Conservation (phyloP, 2,888 invertebrate species). For the Eurois occulta region DNA sequence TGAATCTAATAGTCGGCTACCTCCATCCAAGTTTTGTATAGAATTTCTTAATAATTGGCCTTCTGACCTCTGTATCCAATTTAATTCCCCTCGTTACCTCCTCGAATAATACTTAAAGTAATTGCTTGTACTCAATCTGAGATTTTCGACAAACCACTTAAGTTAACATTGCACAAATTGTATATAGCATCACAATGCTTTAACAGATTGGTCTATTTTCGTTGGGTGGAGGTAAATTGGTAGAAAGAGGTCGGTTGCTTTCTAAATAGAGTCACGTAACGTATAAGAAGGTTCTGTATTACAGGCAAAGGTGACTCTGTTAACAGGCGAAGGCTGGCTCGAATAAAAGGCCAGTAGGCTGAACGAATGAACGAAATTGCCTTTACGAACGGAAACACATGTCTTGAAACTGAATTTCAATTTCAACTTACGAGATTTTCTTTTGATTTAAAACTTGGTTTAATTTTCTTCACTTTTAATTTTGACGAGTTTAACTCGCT, state of each 20-base stretch:
- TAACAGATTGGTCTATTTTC: constrained; percentile 81
- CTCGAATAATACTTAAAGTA: constrained; percentile 68
- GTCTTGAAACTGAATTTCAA: constrained; percentile 70
- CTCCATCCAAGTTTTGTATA: constrained; percentile 53
- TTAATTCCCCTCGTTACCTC: constrained; percentile 64
- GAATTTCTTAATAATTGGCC: constrained; percentile 65
- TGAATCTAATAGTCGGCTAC: constrained; percentile 64
- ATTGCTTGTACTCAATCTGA: constrained; percentile 64
- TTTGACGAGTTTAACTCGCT: neutral
- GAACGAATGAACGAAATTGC: constrained; percentile 73
- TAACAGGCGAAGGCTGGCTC: constrained; percentile 69
- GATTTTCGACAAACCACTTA: constrained; percentile 68
- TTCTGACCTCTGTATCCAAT: constrained; percentile 67
- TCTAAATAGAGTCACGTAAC: constrained; percentile 87
- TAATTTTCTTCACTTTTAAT: constrained; percentile 3
- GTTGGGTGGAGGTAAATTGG: constrained; percentile 81
- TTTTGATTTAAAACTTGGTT: constrained; percentile 42
- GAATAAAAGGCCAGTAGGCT: constrained; percentile 72
- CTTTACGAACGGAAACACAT: constrained; percentile 67
- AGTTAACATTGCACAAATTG: constrained; percentile 74
- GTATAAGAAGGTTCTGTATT: constrained; percentile 81
- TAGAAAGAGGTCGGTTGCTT: constrained; percentile 80
- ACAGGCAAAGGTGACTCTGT: constrained; percentile 77
- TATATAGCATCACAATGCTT: constrained; percentile 77
- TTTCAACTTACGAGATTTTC: constrained; percentile 65